Evolutionary conservation across 1,140 invertebrate species (phyloP).

Genomic region (Drosophila malerkotliana): DNA sequence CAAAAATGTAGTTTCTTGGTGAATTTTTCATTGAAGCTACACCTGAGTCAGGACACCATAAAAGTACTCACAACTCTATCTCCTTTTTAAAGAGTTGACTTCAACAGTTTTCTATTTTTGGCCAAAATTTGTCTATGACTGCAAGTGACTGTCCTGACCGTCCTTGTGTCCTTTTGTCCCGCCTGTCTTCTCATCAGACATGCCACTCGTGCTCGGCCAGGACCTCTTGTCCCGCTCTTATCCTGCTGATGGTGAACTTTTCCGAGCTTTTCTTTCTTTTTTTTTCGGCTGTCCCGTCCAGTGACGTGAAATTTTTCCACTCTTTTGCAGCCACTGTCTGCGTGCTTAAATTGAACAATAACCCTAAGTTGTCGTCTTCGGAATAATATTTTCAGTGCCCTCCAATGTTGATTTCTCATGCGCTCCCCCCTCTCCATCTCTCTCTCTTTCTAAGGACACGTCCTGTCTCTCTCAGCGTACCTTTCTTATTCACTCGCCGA

Average conservation of each 20-base stretch:
- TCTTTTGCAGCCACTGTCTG: conserved; percentile 71
- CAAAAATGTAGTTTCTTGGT: conserved; percentile 62
- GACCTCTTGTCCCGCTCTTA: conserved; percentile 25
- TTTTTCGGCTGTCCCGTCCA: conserved; percentile 35
- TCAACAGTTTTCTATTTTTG: conserved; percentile 41
- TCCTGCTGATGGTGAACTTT: conserved; percentile 56
- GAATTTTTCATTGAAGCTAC: neutral
- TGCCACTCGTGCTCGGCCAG: conserved; percentile 22
- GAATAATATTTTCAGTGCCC: conserved; percentile 78
- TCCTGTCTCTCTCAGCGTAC: conserved; percentile 16
- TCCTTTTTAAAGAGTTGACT: conserved; percentile 54
- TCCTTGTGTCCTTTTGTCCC: conserved; percentile 16
- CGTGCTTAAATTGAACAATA: conserved; percentile 81
- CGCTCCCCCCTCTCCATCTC: conserved; percentile 17
- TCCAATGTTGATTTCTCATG: conserved; percentile 72
- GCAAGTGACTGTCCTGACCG: conserved; percentile 63
- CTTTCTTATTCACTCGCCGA: conserved; percentile 42
- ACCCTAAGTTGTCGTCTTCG: conserved; percentile 81
- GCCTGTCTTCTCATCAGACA: conserved; percentile 26
- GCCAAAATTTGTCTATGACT: conserved; percentile 61
- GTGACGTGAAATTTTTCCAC: conserved; percentile 58
- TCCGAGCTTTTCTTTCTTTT: conserved; percentile 23
- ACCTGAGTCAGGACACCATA: neutral
- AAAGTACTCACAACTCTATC: neutral
- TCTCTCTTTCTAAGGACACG: conserved; percentile 3